Base-by-base conservation (phyloP, 2,113 vertebrate species). In the Burhinus oedicnemus region DNA sequence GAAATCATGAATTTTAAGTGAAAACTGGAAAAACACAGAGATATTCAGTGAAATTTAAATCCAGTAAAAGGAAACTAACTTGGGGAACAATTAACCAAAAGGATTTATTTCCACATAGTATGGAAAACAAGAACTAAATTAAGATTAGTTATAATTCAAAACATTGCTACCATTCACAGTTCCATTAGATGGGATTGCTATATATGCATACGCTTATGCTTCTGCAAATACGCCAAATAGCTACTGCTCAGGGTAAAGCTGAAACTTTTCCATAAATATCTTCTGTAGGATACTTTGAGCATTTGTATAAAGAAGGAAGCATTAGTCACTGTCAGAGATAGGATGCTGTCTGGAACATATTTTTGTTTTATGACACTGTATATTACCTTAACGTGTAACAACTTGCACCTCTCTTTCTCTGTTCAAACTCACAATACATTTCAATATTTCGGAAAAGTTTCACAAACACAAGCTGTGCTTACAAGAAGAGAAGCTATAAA, bases 381-480 rank as follows among this genome's bases (percentile, higher is more conserved):
- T 0, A 36, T 66, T 36, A 51, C 15, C 20, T 70, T 70, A 57
- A 54, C 0, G 0, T 0, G 0, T 30, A 66, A 87, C 3, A 84
- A 45, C 29, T 27, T 64, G 17, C 4, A n/a, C 16, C 4, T 66
- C 14, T 55, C 11, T 70, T 42, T 55, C 54, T 77, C 30, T 22
- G 10, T n/a, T 75, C 52, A 66, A 15, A 64, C 13, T 40, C 16
- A 26, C 4, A 76, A 27, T 32, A 20, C 0, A 7, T 38, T 70
- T 66, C 26, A 78, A 19, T 29, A 60, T 42, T 91, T 30, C 66
- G 9, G 38, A 83, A 70, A 69, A 51, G 71, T 4, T n/a, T 75
- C 25, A 66, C 5, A 66, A 70, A 81, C 15, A 51, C 8, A 69
- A 57, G 25, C 34, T 62, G 6, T 65, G 25, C 7, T 88, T 12